Evolutionary conservation across 2,888 invertebrate species (phyloP).

Genomic region (Cheilosia vernalis): DNA sequence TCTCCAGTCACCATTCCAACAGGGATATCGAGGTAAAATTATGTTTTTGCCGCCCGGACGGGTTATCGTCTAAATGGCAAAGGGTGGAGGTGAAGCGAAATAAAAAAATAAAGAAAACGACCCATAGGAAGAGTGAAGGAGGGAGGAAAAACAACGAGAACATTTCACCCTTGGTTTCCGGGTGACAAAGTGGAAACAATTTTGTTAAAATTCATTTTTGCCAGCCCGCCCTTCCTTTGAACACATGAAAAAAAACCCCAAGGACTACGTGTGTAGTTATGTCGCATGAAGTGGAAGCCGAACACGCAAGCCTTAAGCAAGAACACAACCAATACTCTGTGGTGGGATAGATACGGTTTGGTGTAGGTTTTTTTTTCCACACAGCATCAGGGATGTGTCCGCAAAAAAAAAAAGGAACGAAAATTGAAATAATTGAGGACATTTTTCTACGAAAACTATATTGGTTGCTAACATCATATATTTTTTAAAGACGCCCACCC

Average conservation of each 20-base stretch:
- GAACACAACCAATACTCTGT: conserved; percentile 33
- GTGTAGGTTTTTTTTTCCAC: background rate
- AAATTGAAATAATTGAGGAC: conserved; percentile 71
- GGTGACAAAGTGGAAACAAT: conserved; percentile 71
- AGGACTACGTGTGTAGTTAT: conserved; percentile 54
- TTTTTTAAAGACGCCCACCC: conserved; percentile 10
- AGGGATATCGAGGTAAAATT: conserved; percentile 38
- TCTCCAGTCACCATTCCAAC: conserved; percentile 1
- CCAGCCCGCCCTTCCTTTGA: background rate
- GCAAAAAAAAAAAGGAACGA: conserved; percentile 38
- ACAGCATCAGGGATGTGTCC: conserved; percentile 1
- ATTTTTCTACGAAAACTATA: conserved; percentile 58
- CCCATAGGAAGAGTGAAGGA: conserved; percentile 5
- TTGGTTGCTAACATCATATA: conserved; percentile 65
- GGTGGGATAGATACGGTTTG: conserved; percentile 25
- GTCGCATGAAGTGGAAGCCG: conserved; percentile 50
- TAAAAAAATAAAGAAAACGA: conserved; percentile 4
- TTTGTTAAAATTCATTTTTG: conserved; percentile 68
- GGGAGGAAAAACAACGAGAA: conserved; percentile 40
- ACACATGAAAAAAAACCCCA: conserved; percentile 9
- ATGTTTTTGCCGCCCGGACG: conserved; percentile 29
- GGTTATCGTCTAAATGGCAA: conserved; percentile 26
- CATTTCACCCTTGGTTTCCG: conserved; percentile 65
- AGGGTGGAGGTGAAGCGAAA: conserved; percentile 15
- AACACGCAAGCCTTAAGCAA: conserved; percentile 60